These are phyloP conservation scores for Percopsis transmontana DNA, from an alignment of 2,113 vertebrate species.

Conservation along the genomic window DNA sequence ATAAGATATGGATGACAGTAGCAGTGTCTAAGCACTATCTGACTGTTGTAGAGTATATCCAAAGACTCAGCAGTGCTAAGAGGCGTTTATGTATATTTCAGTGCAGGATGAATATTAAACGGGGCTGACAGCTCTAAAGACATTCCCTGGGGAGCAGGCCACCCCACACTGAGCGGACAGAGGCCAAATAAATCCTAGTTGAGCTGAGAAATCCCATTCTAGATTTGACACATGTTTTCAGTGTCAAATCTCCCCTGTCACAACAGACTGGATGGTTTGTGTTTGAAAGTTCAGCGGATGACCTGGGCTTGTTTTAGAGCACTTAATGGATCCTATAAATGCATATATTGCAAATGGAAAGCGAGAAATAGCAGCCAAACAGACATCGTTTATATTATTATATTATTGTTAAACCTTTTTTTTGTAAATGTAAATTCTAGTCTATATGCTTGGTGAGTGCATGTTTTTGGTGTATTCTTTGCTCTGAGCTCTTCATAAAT, in stretches of 20 bases:
- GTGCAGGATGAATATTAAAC: constrained; percentile 36
- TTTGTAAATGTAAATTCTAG: too few species aligned
- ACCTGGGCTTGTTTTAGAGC: too few species aligned
- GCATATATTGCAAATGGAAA: too few species aligned
- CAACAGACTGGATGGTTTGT: not conserved
- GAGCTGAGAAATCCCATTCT: not conserved
- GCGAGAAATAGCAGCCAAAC: too few species aligned
- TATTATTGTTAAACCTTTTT: too few species aligned
- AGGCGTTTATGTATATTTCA: constrained; percentile 37
- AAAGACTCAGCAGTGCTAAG: constrained; percentile 10
- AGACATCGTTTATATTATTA: too few species aligned
- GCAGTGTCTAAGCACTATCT: constrained; percentile 11
- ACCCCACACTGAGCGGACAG: not conserved
- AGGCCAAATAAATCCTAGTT: constrained; percentile 16
- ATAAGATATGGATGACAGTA: not conserved
- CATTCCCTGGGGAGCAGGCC: not conserved
- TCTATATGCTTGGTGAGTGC: too few species aligned
- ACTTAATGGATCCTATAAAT: too few species aligned
- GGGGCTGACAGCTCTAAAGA: constrained; percentile 23
- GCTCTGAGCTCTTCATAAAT: not conserved
- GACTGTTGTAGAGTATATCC: not conserved
- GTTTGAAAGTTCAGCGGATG: too few species aligned
- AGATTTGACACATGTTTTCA: too few species aligned
- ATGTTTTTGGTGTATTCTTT: not conserved
- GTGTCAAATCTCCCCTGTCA: not conserved